These are phyloP conservation scores for Lycorma delicatula DNA, from an alignment of 1,140 invertebrate genomes.

Conservation along the genomic window DNA sequence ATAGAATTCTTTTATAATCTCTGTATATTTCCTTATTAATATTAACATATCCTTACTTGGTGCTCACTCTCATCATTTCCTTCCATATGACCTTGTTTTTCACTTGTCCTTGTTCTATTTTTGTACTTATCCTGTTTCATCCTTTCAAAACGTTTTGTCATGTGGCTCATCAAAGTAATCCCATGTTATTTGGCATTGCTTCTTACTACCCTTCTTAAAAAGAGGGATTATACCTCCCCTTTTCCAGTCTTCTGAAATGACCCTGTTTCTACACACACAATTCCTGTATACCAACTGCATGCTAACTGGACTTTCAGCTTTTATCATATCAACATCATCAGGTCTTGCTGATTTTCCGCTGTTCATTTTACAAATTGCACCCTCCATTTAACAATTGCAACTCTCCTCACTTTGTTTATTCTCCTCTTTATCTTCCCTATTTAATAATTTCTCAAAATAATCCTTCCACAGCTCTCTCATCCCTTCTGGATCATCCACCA, in stretches of 20 bases:
- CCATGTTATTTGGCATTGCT: not conserved
- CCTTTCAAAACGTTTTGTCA: too few species aligned
- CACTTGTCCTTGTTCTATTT: not conserved
- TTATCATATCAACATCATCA: not conserved
- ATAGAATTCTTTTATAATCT: too few species aligned
- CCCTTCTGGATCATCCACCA: too few species aligned
- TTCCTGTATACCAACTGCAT: not conserved
- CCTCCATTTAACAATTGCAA: not conserved
- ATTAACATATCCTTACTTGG: too few species aligned
- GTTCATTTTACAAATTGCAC: not conserved
- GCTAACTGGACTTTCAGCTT: not conserved
- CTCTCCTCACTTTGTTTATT: not conserved
- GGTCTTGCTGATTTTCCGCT: not conserved
- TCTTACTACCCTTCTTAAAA: not conserved
- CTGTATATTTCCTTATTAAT: too few species aligned
- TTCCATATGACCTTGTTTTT: too few species aligned
- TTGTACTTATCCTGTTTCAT: not conserved
- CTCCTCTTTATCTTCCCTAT: not conserved
- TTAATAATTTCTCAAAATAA: not conserved
- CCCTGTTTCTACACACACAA: not conserved
- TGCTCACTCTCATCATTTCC: too few species aligned
- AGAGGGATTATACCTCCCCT: not conserved
- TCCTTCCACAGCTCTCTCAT: not conserved
- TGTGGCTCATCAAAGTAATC: too few species aligned
- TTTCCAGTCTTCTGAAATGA: not conserved